Evolutionary conservation across 2,888 invertebrate genomes (phyloP).

Genomic region (Gryllus longicercus): DNA sequence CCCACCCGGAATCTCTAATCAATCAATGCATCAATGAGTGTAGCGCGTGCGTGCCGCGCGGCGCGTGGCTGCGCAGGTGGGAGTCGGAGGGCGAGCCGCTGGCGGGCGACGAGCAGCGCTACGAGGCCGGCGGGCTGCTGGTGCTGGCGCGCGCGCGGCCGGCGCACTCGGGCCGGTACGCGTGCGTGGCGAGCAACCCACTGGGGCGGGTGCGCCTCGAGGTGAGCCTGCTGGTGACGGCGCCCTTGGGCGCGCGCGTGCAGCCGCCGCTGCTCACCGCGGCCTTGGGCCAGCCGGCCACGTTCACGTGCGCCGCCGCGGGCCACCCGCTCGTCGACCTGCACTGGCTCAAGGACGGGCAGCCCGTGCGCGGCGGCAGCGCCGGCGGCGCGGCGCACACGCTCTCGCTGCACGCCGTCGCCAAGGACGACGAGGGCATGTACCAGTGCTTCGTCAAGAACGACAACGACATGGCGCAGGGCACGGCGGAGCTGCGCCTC

Average conservation of each 20-base stretch:
- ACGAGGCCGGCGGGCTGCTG: slow-evolving; percentile 27
- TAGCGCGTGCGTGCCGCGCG: too few relatives aligned
- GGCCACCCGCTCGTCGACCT: slow-evolving; percentile 43
- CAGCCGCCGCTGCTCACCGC: slow-evolving; percentile 42
- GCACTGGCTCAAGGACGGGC: slow-evolving; percentile 42
- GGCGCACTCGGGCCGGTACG: slow-evolving; percentile 35
- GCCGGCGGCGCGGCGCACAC: background rate
- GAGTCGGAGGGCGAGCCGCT: slow-evolving; percentile 30
- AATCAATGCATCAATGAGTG: too few relatives aligned
- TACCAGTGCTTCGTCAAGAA: slow-evolving; percentile 85
- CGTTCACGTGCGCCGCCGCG: slow-evolving; percentile 45
- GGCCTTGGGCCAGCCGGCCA: slow-evolving; percentile 44
- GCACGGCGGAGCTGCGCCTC: slow-evolving; percentile 71
- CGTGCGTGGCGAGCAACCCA: slow-evolving; percentile 39
- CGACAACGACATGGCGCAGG: slow-evolving; percentile 73
- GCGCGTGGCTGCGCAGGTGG: slow-evolving; percentile 27
- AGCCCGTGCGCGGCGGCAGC: slow-evolving; percentile 33
- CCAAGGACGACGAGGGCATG: slow-evolving; percentile 79
- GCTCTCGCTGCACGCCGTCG: slow-evolving; percentile 59
- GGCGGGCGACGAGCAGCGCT: background rate
- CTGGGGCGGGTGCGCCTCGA: slow-evolving; percentile 40
- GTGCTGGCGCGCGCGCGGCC: slow-evolving; percentile 32
- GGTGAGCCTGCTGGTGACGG: slow-evolving; percentile 40
- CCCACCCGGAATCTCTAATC: too few relatives aligned
- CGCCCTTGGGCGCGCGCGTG: slow-evolving; percentile 39